phyloP scores from a whole-genome alignment of 2,113 vertebrate genomes.

The Garra rufa region DNA sequence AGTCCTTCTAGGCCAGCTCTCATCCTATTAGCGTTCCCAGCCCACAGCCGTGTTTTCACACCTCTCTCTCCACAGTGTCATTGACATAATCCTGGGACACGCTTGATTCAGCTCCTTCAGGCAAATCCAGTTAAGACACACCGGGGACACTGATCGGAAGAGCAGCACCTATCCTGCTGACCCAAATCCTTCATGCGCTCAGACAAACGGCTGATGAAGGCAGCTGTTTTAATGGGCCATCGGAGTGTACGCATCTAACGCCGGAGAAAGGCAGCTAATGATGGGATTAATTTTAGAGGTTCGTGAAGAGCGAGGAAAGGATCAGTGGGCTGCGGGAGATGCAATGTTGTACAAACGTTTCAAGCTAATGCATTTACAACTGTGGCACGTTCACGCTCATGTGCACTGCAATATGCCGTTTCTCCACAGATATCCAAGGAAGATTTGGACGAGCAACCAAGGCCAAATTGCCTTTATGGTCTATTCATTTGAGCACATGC shows the following conservation, averaged over 20 bases:
- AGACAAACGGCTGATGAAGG: constrained; percentile 33
- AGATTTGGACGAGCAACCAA: neutral
- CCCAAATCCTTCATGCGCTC: constrained; percentile 69
- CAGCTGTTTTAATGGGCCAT: constrained; percentile 13
- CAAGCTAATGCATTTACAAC: neutral
- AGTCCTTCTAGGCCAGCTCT: constrained; percentile 27
- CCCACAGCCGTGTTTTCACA: constrained; percentile 28
- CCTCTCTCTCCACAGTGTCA: constrained; percentile 65
- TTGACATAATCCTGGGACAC: constrained; percentile 68
- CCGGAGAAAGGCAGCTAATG: constrained; percentile 24
- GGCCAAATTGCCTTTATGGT: neutral
- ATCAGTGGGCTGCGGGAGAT: neutral
- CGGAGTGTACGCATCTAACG: neutral
- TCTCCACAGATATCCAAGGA: neutral
- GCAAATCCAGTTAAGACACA: constrained; percentile 83
- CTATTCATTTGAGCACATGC: too few relatives aligned
- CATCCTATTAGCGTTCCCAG: constrained; percentile 37
- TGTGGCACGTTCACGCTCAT: neutral
- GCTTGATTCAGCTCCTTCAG: constrained; percentile 70
- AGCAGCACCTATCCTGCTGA: constrained; percentile 73
- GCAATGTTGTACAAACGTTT: neutral
- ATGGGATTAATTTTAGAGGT: constrained; percentile 2
- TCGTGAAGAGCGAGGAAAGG: neutral
- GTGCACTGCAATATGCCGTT: neutral
- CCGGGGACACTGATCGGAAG: constrained; percentile 73